A percentile compares a stretch with the other conserved stretches of the same genome.
These are phyloP conservation scores for Proisotoma minuta DNA, from an alignment of 2,888 invertebrate species.

Conservation along the genomic window DNA sequence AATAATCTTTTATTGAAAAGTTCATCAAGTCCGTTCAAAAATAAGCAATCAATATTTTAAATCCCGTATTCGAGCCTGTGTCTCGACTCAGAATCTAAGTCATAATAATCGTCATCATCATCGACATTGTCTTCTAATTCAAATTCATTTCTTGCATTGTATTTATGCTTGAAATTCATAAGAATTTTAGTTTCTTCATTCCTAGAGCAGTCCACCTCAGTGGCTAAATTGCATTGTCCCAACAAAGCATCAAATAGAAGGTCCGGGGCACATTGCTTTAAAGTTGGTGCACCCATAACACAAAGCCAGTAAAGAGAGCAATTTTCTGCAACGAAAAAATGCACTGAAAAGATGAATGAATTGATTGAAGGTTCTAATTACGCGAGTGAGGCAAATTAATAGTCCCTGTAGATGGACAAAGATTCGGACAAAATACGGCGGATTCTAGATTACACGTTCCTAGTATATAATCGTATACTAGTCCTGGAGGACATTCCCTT, in stretches of 20 bases:
- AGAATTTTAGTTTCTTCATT: neutral
- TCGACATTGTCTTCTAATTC: too few relatives aligned
- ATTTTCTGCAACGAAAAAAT: neutral
- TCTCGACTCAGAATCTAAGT: too few relatives aligned
- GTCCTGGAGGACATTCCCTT: neutral
- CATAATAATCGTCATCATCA: too few relatives aligned
- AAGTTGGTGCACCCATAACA: neutral
- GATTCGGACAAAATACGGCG: neutral
- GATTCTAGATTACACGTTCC: neutral
- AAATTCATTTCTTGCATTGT: too few relatives aligned
- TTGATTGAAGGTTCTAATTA: too few relatives aligned
- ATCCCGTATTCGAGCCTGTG: too few relatives aligned
- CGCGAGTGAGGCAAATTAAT: neutral
- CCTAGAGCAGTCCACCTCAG: neutral
- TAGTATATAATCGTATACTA: neutral
- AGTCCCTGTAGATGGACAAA: neutral
- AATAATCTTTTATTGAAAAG: too few relatives aligned
- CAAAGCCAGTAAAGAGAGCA: neutral
- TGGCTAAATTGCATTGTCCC: neutral
- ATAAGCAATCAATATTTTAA: too few relatives aligned
- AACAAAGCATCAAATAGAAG: neutral
- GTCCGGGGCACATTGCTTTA: neutral
- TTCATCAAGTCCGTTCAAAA: too few relatives aligned
- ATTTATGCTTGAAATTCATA: neutral
- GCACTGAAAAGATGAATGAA: neutral